phyloP scores from a whole-genome alignment of 2,113 vertebrate genomes.

The Nipponia nippon region DNA sequence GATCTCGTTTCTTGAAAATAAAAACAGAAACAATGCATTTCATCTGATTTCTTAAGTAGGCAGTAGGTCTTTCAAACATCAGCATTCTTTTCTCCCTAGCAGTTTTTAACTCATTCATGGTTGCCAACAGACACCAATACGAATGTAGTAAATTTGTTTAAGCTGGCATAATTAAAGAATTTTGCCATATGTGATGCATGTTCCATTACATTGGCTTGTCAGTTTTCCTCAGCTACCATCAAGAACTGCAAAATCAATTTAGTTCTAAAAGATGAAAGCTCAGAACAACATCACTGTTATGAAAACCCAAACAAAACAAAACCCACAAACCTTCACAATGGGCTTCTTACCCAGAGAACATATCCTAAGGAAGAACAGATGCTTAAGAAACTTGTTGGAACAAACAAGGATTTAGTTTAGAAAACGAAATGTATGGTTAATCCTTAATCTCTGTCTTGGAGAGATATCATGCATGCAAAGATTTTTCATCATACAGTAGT shows the following conservation, averaged over 20 bases:
- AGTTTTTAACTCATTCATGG: background rate
- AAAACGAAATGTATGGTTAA: background rate
- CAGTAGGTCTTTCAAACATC: background rate
- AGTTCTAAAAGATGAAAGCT: background rate
- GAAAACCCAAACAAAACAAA: background rate
- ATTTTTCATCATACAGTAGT: background rate
- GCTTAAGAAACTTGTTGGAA: background rate
- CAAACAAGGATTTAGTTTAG: background rate
- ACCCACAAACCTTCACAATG: background rate
- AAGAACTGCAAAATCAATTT: background rate
- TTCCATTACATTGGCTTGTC: background rate
- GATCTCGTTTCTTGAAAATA: conserved; percentile 78
- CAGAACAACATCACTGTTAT: background rate
- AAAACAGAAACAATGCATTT: conserved; percentile 1
- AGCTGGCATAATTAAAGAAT: background rate
- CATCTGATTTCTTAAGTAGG: background rate
- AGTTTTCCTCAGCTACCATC: background rate
- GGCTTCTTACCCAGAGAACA: background rate
- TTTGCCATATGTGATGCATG: background rate
- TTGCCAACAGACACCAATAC: background rate
- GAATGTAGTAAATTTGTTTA: background rate
- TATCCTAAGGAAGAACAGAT: background rate
- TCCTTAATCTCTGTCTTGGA: background rate
- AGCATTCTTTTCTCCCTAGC: background rate
- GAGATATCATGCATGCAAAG: background rate